Evolutionary conservation across 92 coral and sea anemone species (phyloP).

Genomic region (Bergia sp.): DNA sequence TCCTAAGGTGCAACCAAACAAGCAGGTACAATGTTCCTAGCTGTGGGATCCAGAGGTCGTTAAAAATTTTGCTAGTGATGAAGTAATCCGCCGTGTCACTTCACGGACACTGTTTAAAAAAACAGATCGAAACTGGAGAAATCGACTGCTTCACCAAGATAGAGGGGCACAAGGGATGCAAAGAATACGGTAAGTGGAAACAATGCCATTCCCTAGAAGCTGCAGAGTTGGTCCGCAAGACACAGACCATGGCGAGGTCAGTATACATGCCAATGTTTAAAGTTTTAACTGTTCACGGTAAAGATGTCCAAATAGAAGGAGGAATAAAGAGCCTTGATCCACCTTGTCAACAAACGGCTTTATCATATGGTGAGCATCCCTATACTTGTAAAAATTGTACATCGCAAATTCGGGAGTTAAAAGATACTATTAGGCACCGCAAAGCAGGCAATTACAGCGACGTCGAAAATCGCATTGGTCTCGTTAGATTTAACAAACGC

Average conservation of each 20-base stretch:
- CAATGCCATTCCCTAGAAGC: constrained; percentile 30
- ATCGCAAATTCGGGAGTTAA: constrained; percentile 38
- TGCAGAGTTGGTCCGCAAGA: neutral
- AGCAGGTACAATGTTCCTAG: too few relatives aligned
- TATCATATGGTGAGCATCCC: neutral
- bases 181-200: constrained; percentile 1
- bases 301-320: neutral
- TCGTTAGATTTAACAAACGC: constrained; percentile 42
- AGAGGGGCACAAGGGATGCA: constrained; percentile 12
- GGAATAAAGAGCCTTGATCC: neutral
- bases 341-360: neutral
- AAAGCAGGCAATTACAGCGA: neutral
- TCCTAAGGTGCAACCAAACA: too few relatives aligned
- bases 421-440: constrained; percentile 42
- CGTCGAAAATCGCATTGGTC: constrained; percentile 31
- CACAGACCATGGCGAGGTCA: neutral
- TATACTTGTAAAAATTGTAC: constrained; percentile 41
- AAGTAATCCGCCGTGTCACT: neutral
- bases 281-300: neutral
- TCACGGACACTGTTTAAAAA: constrained; percentile 21
- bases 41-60: constrained; percentile 42
- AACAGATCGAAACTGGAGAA: constrained; percentile 5
- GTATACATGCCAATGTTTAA: neutral
- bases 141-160: constrained; percentile 3
- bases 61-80: neutral